phyloP scores from a whole-genome alignment of 2,797 vertebrate genomes.

The Sebastes reedi region DNA sequence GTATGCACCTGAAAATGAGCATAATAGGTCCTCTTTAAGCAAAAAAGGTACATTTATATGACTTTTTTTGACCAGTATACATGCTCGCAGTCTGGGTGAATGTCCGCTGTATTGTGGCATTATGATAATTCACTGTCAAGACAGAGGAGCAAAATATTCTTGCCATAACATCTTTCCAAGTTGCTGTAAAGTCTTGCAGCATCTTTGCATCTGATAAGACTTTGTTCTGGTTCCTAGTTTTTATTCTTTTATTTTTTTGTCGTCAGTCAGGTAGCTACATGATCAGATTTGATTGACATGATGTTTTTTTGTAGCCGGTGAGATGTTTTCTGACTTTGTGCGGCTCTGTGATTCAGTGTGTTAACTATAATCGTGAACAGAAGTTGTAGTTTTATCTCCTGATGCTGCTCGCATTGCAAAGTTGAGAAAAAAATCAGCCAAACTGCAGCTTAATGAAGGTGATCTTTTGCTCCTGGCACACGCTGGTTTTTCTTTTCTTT shows the following conservation, averaged over 20 bases:
- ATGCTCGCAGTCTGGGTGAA: neutral
- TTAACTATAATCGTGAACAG: neutral
- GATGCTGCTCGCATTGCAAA: neutral
- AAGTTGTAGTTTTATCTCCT: neutral
- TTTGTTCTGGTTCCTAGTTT: neutral
- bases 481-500: conserved; percentile 3
- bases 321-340: neutral
- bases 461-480: conserved; percentile 61
- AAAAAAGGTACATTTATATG: neutral
- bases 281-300: neutral
- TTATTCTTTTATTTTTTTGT: neutral
- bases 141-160: neutral
- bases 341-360: too few relatives aligned
- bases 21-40: neutral
- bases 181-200: neutral
- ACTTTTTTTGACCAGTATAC: neutral
- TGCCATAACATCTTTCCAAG: neutral
- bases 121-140: neutral
- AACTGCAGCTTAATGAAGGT: conserved; percentile 11
- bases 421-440: neutral
- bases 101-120: neutral
- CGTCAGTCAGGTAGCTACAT: too few relatives aligned
- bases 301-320: neutral
- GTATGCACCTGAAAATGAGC: too few relatives aligned
- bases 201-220: neutral